Evolutionary conservation across 2,797 vertebrate species (phyloP), one percentile per base, ranked within the genome.

Genomic region (Characodon lateralis): DNA sequence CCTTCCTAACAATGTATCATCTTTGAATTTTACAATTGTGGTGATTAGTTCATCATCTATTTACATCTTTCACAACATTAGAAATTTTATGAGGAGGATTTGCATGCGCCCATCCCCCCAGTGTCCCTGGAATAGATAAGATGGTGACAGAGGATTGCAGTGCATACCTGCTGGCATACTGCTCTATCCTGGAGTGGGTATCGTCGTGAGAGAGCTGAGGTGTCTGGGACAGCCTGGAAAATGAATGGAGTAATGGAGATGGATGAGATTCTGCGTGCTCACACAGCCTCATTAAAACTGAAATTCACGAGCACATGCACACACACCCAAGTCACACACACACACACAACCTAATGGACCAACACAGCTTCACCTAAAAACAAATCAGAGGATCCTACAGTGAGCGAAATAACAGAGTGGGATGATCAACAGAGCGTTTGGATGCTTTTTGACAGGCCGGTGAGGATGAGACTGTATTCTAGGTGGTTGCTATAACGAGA

Each of bases 171-270:
- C 94, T 98, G 89, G 98, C 98, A 59, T 97, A 99, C 76, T 99
- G 97, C 86, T 98, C 98, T 96, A 99, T 99, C 93, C 97, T 95
- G 89, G 98, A 98, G 94, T 99, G 98, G 78, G 98, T 99, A 91
- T 99, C 98, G 75, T 99, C 98, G 78, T 99, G 97, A 92, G 98
- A 97, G 79, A 98, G 95, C 89, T 97, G 97, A 55, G 97, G 97
- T 89, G 97, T 98, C 87, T 97, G 97, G 59, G 96, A 96, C 80
- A 97, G 96, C 92, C 98, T 99, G 85, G 41, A 93, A 69, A 93
- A 79, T 87, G 90, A 90, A 94, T 77, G 89, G 73, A 51, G 89
- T 89, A 90, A 93, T 89, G 89, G 83, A 92, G 90, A 92, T 90
- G 89, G 89, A 91, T 92, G 90, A 91, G 85, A 90, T 83, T 73